phyloP scores from a whole-genome alignment of 2,797 vertebrate genomes.

The Platalea minor region DNA sequence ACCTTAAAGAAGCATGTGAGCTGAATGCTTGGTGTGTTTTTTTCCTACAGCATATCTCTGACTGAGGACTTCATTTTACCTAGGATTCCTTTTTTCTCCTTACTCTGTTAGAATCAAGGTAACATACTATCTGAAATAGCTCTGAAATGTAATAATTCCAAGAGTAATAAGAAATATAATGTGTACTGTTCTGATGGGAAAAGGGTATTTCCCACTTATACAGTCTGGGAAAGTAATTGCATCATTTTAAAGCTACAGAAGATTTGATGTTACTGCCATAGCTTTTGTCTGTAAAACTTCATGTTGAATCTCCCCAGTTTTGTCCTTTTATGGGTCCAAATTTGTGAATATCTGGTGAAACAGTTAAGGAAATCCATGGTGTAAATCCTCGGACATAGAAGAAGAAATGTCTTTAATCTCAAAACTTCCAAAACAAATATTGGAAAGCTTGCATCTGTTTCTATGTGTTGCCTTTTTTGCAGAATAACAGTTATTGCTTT shows the following conservation, averaged over 20 bases:
- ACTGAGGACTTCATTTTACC: background rate
- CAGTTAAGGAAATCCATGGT: background rate
- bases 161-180: background rate
- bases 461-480: slow-evolving; percentile 14
- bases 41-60: background rate
- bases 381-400: background rate
- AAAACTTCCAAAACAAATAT: slow-evolving; percentile 13
- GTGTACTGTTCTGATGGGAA: background rate
- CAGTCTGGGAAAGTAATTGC: slow-evolving; percentile 14
- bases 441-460: slow-evolving; percentile 27
- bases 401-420: slow-evolving; percentile 23
- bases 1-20: background rate
- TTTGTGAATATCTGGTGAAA: background rate
- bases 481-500: slow-evolving; percentile 41
- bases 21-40: background rate
- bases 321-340: background rate
- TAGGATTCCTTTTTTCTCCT: background rate
- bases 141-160: slow-evolving; percentile 22
- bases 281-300: background rate
- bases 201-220: slow-evolving; percentile 5
- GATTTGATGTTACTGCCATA: background rate
- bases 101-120: background rate
- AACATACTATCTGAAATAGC: background rate
- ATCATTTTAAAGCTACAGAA: slow-evolving; percentile 13
- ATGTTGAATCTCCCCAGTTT: background rate